phyloP scores from a whole-genome alignment of 2,113 vertebrate genomes.

The Sphyrna mokarran region DNA sequence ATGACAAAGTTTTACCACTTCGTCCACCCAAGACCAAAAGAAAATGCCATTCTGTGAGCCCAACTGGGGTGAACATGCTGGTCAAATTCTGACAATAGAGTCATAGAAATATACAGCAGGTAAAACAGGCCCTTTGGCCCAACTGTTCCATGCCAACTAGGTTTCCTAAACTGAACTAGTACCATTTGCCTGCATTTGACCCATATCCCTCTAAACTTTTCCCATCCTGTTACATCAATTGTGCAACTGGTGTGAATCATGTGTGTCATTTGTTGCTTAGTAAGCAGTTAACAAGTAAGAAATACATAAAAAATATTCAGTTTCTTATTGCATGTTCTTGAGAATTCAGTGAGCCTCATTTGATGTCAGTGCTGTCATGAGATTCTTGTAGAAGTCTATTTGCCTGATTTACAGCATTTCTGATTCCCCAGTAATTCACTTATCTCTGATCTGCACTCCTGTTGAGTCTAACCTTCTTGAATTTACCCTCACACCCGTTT shows the following conservation, averaged over 20 bases:
- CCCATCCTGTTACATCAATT: neutral
- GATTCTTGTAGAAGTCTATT: too few relatives aligned
- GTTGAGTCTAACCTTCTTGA: neutral
- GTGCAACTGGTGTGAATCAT: neutral
- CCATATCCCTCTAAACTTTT: too few relatives aligned
- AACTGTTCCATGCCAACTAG: too few relatives aligned
- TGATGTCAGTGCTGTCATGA: neutral
- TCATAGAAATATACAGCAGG: too few relatives aligned
- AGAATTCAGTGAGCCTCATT: neutral
- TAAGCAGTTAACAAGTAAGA: neutral
- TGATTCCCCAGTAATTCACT: neutral
- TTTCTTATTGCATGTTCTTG: neutral
- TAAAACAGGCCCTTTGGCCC: too few relatives aligned
- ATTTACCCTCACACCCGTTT: neutral
- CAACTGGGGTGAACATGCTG: too few relatives aligned
- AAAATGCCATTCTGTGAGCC: too few relatives aligned
- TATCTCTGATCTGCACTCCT: conserved; percentile 6
- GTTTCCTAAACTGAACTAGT: too few relatives aligned
- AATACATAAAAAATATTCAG: neutral
- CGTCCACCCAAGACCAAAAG: too few relatives aligned
- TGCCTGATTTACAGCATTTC: neutral
- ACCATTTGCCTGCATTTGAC: too few relatives aligned
- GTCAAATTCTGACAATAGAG: too few relatives aligned
- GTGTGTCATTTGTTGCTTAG: neutral
- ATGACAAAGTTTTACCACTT: too few relatives aligned